These are phyloP conservation scores for Lathamus discolor DNA, from an alignment of 2,113 vertebrate genomes.

Conservation along the genomic window DNA sequence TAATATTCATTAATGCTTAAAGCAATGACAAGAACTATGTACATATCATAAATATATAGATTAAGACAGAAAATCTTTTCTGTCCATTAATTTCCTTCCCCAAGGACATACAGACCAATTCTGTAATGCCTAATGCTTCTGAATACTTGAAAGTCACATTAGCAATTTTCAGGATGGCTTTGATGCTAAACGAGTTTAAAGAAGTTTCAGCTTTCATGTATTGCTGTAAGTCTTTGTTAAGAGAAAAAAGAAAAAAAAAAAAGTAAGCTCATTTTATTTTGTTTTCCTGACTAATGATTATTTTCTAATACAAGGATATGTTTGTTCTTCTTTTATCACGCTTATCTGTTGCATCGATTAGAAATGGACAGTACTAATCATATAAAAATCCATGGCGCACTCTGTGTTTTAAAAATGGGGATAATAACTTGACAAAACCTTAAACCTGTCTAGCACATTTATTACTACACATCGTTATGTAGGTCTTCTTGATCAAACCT, in stretches of 20 bases:
- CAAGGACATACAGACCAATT: conserved; percentile 19
- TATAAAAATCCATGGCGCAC: not conserved
- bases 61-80: conserved; percentile 39
- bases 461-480: not conserved
- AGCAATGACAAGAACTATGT: conserved; percentile 45
- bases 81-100: conserved; percentile 42
- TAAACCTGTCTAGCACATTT: not conserved
- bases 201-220: not conserved
- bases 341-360: not conserved
- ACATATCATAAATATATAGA: conserved; percentile 54
- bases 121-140: not conserved
- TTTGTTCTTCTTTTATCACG: not conserved
- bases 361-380: not conserved
- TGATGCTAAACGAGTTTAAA: not conserved
- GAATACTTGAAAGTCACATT: not conserved
- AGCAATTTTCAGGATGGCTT: conserved; percentile 9
- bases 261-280: not conserved
- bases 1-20: conserved; percentile 57
- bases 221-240: not conserved
- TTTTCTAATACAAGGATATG: not conserved
- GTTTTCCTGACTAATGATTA: not conserved
- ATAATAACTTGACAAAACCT: not conserved
- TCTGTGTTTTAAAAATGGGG: not conserved
- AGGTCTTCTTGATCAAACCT: not conserved
- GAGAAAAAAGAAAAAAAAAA: not conserved